Base-by-base conservation (phyloP, 37 sponge, comb jelly and placozoan genomes). In the Halichondria panicea region DNA sequence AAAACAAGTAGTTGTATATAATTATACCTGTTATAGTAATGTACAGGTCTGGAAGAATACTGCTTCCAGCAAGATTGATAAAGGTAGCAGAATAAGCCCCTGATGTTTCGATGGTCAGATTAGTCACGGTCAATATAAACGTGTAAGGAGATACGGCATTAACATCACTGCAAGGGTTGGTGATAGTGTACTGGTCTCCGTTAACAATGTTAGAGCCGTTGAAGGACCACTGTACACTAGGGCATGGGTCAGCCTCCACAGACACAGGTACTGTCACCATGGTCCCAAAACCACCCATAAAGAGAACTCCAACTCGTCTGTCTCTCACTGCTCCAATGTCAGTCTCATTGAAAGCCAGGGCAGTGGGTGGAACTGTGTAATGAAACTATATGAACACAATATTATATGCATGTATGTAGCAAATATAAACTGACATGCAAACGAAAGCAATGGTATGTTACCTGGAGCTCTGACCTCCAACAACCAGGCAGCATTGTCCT, bases 231-330 rank as follows among this genome's bases (percentile, higher is more conserved):
- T 27, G 31, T 42, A 62, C 73, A 0, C 35, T 56, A 27, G 86
- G 79, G n/a, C 71, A 63, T 27, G 76, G 75, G 59, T 85, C 86
- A 43, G 79, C 70, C 19, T 19, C 43, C 65, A 85, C 79, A 50
- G 0, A 38, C 3, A 63, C 64, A 35, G 30, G 45, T 1, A 72
- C 33, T 4, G 35, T 44, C 27, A 58, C 60, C 24, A 15, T 67
- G 15, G 44, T 9, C 24, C 28, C 42, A 38, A 21, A 28, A 22
- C 4, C 9, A 27, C 2, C 1, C n/a, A 42, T 44, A 11, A 67
- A 1, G n/a, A 67, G 44, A 15, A 44, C 27, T 38, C 44, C 68
- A 34, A 67, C 22, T 13, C 19, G 28, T 67, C 68, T 40, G 24
- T 67, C 68, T 5, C 18, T n/a, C n/a, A n/a, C n/a, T n/a, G n/a